Evolutionary conservation across 1,140 invertebrate species (phyloP), one percentile per base, ranked within the genome.

Genomic region (Steinernema khuongi): DNA sequence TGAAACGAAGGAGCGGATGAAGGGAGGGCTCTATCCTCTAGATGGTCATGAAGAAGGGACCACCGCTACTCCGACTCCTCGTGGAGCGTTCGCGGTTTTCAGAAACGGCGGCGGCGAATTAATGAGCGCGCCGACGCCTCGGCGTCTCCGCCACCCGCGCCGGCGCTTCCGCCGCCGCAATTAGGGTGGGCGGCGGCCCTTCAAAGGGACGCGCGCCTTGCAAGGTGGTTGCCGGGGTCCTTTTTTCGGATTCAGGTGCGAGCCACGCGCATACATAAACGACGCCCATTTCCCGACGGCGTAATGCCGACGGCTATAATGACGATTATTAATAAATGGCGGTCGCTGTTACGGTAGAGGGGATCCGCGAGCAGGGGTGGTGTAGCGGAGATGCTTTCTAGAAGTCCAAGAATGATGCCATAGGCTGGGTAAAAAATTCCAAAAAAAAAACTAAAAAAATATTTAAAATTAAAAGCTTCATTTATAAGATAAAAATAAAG

Each of bases 171-270:
- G 50, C 50, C 14, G 50, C 50, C 50, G 50, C 50, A 60, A 60
- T 60, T 60, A 60, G 50, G 50, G 50, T 60, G 50, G 50, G 50
- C 50, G 50, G 50, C 50, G 50, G 50, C 19, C 14, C 50, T 14
- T n/a, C 26, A 22, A 60, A 60, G 26, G 22, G 19, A 60, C 4
- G 19, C 50, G 50, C 50, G 50, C 50, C 14, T 22, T 22, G 50
- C 50, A 60, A 60, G 50, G 50, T 60, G 50, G 50, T 60, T 22
- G 50, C 50, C 4, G 50, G n/a, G 50, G n/a, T n/a, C n/a, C n/a
- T n/a, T n/a, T n/a, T n/a, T n/a, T n/a, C n/a, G n/a, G 50, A 60
- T 60, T 60, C 50, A 60, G 50, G 50, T 60, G 50, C 22, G 50
- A 17, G 50, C 14, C 14, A 7, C 4, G 26, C 50, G 50, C 50